Evolutionary conservation across 1,140 invertebrate species (phyloP).

Genomic region (Odontomachus brunneus): DNA sequence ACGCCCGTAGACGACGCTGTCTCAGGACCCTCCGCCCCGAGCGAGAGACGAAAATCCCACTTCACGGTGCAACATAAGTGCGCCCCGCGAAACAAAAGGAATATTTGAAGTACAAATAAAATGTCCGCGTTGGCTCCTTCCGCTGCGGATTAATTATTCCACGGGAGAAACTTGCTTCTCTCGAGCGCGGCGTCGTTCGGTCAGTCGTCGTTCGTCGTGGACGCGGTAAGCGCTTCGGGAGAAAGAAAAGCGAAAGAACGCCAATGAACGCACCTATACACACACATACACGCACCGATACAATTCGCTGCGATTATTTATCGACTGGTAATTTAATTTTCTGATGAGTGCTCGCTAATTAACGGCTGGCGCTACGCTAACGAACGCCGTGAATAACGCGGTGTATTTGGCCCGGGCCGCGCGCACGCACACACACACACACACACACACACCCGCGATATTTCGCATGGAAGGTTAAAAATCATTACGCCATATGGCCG

Average conservation of each 20-base stretch:
- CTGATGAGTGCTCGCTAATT: constrained; percentile 38
- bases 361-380: background rate
- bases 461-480: constrained; percentile 11
- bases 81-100: constrained; percentile 53
- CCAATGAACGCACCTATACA: background rate
- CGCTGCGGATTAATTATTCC: constrained; percentile 41
- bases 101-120: constrained; percentile 51
- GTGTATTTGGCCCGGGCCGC: no score
- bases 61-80: constrained; percentile 40
- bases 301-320: constrained; percentile 22
- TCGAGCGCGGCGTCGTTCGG: no score
- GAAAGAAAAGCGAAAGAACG: background rate
- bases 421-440: no score
- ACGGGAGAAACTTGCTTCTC: background rate
- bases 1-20: constrained; percentile 34
- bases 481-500: constrained; percentile 9
- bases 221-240: background rate
- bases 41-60: constrained; percentile 33
- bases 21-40: constrained; percentile 41
- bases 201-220: no score
- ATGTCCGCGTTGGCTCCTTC: constrained; percentile 33
- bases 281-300: background rate
- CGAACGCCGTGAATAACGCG: constrained; percentile 12
- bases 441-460: no score
- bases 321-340: constrained; percentile 30